Conservation (phyloP, 2,797 vertebrate genomes). For the Cirrhinus mrigala region DNA sequence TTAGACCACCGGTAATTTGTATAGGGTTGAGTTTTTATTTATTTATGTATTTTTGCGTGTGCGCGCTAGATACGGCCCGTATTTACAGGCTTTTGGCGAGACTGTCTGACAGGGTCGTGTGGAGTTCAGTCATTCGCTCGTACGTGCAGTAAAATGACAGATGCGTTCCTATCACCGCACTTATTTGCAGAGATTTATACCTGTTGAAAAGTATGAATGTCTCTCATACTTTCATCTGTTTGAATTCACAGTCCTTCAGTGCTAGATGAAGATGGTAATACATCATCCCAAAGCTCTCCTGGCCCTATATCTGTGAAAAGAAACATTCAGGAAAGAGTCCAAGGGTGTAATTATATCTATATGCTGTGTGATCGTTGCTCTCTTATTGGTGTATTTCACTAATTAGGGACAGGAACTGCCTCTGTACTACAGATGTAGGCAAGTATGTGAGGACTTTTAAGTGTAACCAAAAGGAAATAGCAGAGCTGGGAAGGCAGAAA, state of each 20-base stretch:
- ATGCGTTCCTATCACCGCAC: slow-evolving; percentile 24
- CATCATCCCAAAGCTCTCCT: slow-evolving; percentile 9
- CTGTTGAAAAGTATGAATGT: slow-evolving; percentile 34
- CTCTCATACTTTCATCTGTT: neutral
- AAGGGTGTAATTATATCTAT: neutral
- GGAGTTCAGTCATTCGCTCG: slow-evolving; percentile 61
- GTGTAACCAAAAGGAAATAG: neutral
- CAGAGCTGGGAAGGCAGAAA: neutral
- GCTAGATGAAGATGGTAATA: slow-evolving; percentile 11
- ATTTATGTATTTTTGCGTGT: neutral
- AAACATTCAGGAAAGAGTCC: slow-evolving; percentile 10
- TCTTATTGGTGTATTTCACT: slow-evolving; percentile 1
- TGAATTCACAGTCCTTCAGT: slow-evolving; percentile 37
- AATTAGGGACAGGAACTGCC: neutral
- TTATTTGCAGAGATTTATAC: slow-evolving; percentile 45
- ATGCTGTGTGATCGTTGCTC: neutral
- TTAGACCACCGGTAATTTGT: slow-evolving; percentile 31
- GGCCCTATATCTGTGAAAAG: slow-evolving; percentile 10
- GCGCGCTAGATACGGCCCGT: slow-evolving; percentile 6
- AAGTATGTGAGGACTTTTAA: neutral
- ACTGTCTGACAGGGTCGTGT: slow-evolving; percentile 62
- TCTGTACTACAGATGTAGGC: slow-evolving; percentile 8
- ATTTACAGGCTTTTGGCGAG: slow-evolving; percentile 31
- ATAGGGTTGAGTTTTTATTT: slow-evolving; percentile 24
- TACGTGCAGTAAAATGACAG: neutral